A percentile compares a stretch with the other conserved stretches of the same genome.
phyloP scores from a whole-genome alignment of 2,113 vertebrate species.

The Picathartes gymnocephalus region DNA sequence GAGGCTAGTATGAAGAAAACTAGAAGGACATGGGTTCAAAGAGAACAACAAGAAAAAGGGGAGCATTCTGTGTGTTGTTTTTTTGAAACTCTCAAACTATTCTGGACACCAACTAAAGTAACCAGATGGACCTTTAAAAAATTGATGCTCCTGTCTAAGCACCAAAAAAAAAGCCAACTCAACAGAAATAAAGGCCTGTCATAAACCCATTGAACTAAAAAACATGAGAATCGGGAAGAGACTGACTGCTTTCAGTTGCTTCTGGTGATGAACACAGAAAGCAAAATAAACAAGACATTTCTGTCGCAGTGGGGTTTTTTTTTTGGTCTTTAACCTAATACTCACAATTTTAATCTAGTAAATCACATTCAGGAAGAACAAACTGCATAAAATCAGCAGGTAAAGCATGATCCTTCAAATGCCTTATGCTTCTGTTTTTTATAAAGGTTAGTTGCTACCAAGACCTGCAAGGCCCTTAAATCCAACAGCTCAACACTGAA shows the following conservation, averaged over 20 bases:
- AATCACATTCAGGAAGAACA: not conserved
- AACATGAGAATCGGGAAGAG: not conserved
- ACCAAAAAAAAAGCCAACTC: not conserved
- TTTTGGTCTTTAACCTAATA: not conserved
- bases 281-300: not conserved
- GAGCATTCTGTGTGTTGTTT: rapidly evolving
- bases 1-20: not conserved
- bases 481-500: not conserved
- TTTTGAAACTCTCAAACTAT: not conserved
- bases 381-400: not conserved
- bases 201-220: not conserved
- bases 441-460: not conserved
- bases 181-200: not conserved
- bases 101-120: not conserved
- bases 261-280: not conserved
- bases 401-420: not conserved
- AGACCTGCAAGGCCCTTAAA: not conserved
- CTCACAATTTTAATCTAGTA: not conserved
- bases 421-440: not conserved
- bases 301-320: not conserved
- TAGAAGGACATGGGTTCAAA: not conserved
- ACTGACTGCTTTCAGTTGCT: not conserved
- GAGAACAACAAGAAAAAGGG: not conserved
- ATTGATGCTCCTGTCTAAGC: not conserved
- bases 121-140: not conserved